Conservation (phyloP, 2,797 vertebrate genomes). For the Staurois parvus region DNA sequence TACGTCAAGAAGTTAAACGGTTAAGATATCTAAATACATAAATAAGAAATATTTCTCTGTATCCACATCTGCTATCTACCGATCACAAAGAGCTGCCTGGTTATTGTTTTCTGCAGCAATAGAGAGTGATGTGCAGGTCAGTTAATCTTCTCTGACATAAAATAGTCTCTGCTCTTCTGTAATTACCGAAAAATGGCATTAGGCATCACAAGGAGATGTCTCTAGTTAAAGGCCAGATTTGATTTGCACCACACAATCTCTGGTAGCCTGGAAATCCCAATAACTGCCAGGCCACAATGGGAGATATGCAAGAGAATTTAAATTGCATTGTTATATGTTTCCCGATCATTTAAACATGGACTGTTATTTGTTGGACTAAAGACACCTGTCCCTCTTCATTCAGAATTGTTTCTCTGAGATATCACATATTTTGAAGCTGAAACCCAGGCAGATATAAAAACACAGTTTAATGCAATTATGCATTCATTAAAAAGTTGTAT, state of each 20-base stretch:
- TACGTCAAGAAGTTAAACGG: background rate
- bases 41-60: background rate
- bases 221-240: slow-evolving; percentile 12
- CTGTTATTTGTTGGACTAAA: too few relatives aligned
- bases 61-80: background rate
- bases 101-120: background rate
- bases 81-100: too few relatives aligned
- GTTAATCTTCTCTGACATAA: background rate
- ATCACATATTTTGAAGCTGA: too few relatives aligned
- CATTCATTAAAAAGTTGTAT: too few relatives aligned
- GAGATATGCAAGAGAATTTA: background rate
- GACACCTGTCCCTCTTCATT: too few relatives aligned
- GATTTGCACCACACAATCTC: background rate
- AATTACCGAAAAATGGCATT: slow-evolving; percentile 5
- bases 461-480: too few relatives aligned
- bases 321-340: too few relatives aligned
- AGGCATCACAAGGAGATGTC: background rate
- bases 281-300: background rate
- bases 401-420: too few relatives aligned
- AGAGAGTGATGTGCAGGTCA: background rate
- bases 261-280: background rate
- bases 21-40: background rate
- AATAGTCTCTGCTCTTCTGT: background rate
- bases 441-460: too few relatives aligned
- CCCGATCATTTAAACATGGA: too few relatives aligned